These are phyloP conservation scores for Teleogryllus oceanicus DNA, from an alignment of 2,888 invertebrate genomes.

Conservation along the genomic window DNA sequence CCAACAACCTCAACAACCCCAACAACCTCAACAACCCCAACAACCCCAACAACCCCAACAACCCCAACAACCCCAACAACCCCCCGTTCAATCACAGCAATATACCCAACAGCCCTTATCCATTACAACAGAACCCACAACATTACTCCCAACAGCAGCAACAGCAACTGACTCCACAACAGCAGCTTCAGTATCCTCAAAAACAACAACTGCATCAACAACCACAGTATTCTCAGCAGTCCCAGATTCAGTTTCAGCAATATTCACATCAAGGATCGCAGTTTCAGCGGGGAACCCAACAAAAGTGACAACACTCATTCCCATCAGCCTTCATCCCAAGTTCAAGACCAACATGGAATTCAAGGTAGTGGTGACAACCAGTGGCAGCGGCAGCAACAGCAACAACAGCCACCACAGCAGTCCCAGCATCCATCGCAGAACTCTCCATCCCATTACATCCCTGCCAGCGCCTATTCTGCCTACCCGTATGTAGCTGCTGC, in stretches of 20 bases:
- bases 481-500: conserved; percentile 32
- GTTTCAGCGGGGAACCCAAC: not conserved
- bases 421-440: not conserved
- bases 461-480: not conserved
- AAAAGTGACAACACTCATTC: not conserved
- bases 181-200: conserved; percentile 8
- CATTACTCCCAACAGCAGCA: not conserved
- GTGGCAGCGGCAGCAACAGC: conserved; percentile 12
- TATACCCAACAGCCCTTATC: not conserved
- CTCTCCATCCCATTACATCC: not conserved
- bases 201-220: not conserved
- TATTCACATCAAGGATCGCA: not conserved
- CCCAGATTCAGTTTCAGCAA: not conserved
- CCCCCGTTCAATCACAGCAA: not conserved
- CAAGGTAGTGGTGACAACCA: not conserved
- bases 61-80: not conserved
- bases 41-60: not conserved
- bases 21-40: not conserved
- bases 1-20: not conserved
- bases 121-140: not conserved
- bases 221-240: conserved; percentile 20
- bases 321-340: not conserved
- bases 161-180: not conserved
- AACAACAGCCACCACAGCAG: not conserved
- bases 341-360: not conserved